These are phyloP conservation scores for Lysiphlebus fabarum DNA, from an alignment of 1,140 invertebrate species.

Conservation along the genomic window DNA sequence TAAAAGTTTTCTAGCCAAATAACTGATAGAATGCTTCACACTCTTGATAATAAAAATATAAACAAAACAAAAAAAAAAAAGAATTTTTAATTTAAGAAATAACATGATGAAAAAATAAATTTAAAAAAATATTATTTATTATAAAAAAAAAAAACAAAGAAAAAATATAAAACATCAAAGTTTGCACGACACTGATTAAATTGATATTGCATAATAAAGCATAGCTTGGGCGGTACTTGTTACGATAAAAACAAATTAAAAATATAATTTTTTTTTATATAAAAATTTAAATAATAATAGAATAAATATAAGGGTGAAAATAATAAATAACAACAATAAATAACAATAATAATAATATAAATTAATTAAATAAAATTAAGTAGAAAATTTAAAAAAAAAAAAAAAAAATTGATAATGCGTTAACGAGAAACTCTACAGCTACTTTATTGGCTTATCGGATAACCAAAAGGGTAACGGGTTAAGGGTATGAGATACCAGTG, in stretches of 20 bases:
- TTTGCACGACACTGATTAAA: slow-evolving; percentile 30
- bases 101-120: too few relatives aligned
- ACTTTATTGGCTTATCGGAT: slow-evolving; percentile 34
- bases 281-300: too few relatives aligned
- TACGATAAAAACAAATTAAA: too few relatives aligned
- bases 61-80: too few relatives aligned
- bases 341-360: too few relatives aligned
- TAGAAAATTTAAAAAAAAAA: slow-evolving; percentile 19
- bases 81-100: too few relatives aligned
- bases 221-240: slow-evolving; percentile 23
- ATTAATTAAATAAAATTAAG: too few relatives aligned
- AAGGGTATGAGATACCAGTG: slow-evolving; percentile 9
- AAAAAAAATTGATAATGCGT: slow-evolving; percentile 24
- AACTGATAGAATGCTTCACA: slow-evolving; percentile 4
- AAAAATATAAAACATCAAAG: slow-evolving; percentile 11
- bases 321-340: too few relatives aligned
- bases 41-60: background rate
- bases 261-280: too few relatives aligned
- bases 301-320: too few relatives aligned
- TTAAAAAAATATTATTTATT: too few relatives aligned
- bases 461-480: slow-evolving; percentile 4
- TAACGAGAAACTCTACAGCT: slow-evolving; percentile 27
- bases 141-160: background rate
- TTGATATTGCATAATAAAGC: slow-evolving; percentile 32
- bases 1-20: slow-evolving; percentile 8